Evolutionary conservation across 2,113 vertebrate genomes (phyloP).

Genomic region (Lynx canadensis): DNA sequence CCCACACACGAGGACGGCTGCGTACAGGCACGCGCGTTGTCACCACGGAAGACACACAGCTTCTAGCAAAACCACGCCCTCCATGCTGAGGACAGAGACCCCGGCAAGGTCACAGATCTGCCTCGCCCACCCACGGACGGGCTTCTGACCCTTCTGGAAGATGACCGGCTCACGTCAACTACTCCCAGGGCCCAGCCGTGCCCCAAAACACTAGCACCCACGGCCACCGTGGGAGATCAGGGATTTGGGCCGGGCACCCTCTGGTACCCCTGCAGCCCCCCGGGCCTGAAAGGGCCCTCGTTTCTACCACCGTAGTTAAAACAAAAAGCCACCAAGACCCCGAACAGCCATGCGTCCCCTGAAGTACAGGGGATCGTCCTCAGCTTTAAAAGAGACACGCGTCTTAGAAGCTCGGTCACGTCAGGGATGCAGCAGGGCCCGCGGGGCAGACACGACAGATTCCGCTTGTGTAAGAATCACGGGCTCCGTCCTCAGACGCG

Average conservation of each 20-base stretch:
- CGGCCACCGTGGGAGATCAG: rapidly evolving
- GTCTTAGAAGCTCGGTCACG: neutral
- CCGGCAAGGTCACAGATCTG: rapidly evolving
- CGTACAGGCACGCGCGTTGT: too few species aligned
- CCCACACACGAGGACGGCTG: neutral
- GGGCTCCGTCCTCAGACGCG: neutral
- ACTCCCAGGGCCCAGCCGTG: rapidly evolving
- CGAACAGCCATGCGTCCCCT: too few species aligned
- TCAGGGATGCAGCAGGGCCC: neutral
- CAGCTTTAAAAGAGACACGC: neutral
- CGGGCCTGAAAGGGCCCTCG: too few species aligned
- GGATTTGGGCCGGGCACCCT: neutral
- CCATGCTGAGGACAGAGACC: rapidly evolving
- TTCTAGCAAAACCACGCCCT: too few species aligned
- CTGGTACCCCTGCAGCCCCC: too few species aligned
- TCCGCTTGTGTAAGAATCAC: neutral
- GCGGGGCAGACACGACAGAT: too few species aligned
- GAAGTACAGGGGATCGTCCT: neutral
- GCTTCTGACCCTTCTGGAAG: neutral
- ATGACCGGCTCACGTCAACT: neutral
- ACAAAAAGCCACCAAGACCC: neutral
- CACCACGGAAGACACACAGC: neutral
- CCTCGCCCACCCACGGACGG: neutral
- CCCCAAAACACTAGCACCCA: neutral
- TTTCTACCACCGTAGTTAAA: neutral